Percentiles rank a stretch among this genome's conserved stretches.
These are phyloP conservation scores for Lucinisca nassula DNA, from an alignment of 2,888 invertebrate species.

Conservation along the genomic window DNA sequence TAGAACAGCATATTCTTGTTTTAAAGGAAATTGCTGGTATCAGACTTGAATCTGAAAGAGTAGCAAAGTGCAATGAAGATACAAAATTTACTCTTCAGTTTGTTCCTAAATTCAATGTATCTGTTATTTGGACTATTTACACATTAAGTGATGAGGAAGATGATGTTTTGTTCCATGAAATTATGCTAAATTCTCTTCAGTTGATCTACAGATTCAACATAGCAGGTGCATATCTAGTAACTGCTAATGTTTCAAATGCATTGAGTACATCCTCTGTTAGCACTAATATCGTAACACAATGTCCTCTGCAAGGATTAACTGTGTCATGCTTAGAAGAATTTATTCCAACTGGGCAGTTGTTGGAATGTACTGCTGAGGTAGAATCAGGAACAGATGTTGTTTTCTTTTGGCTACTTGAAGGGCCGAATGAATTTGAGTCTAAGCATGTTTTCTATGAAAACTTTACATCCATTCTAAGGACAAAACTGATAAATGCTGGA, in stretches of 20 bases:
- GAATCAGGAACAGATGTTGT: slow-evolving; percentile 76
- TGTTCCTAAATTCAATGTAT: slow-evolving; percentile 47
- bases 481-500: slow-evolving; percentile 47
- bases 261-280: slow-evolving; percentile 62
- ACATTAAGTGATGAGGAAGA: slow-evolving; percentile 18
- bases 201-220: slow-evolving; percentile 67
- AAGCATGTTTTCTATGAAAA: slow-evolving; percentile 31
- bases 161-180: slow-evolving; percentile 49
- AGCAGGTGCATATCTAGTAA: slow-evolving; percentile 71
- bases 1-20: slow-evolving; percentile 37
- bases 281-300: slow-evolving; percentile 69
- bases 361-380: slow-evolving; percentile 75
- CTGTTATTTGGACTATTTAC: slow-evolving; percentile 48
- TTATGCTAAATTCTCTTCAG: slow-evolving; percentile 31
- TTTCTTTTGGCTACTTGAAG: slow-evolving; percentile 78
- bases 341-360: slow-evolving; percentile 58
- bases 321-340: slow-evolving; percentile 64
- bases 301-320: slow-evolving; percentile 67
- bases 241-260: slow-evolving; percentile 66
- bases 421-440: slow-evolving; percentile 10
- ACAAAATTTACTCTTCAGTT: slow-evolving; percentile 43
- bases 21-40: slow-evolving; percentile 31
- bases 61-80: slow-evolving; percentile 28
- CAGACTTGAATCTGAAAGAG: slow-evolving; percentile 30
- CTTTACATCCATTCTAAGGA: slow-evolving; percentile 34